A percentile compares a stretch with the other conserved stretches of the same genome.
Conservation (phyloP, 2,113 vertebrate genomes). For the Excalfactoria chinensis region DNA sequence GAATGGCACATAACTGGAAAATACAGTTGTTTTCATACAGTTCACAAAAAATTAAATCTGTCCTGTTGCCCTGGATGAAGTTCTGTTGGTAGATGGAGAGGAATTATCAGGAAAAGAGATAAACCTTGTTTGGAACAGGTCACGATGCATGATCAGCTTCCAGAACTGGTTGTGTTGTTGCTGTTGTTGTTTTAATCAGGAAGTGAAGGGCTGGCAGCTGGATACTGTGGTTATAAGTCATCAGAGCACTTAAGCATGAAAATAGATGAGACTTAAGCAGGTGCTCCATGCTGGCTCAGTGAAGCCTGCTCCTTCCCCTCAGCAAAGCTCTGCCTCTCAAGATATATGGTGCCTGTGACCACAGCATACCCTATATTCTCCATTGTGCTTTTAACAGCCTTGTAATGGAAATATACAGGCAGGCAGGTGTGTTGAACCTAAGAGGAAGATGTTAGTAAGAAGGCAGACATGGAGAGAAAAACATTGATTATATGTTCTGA, state of each 20-base stretch:
- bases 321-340: neutral
- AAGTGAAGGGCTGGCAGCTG: conserved; percentile 40
- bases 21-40: neutral
- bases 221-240: conserved; percentile 9
- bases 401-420: neutral
- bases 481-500: neutral
- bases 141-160: neutral
- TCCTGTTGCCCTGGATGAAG: neutral
- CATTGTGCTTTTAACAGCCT: neutral
- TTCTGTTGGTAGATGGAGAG: neutral
- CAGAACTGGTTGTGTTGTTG: neutral
- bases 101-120: neutral
- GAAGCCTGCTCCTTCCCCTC: neutral
- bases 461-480: neutral
- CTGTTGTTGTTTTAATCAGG: conserved; percentile 11
- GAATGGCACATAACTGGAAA: conserved; percentile 10
- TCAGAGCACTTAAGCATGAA: neutral
- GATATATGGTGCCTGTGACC: neutral
- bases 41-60: neutral
- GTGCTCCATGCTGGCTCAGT: neutral
- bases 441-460: neutral
- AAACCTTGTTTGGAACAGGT: neutral
- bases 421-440: neutral
- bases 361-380: fast-evolving
- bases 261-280: conserved; percentile 9